Conservation (phyloP, 2,113 vertebrate genomes). For the Phaethon lepturus region DNA sequence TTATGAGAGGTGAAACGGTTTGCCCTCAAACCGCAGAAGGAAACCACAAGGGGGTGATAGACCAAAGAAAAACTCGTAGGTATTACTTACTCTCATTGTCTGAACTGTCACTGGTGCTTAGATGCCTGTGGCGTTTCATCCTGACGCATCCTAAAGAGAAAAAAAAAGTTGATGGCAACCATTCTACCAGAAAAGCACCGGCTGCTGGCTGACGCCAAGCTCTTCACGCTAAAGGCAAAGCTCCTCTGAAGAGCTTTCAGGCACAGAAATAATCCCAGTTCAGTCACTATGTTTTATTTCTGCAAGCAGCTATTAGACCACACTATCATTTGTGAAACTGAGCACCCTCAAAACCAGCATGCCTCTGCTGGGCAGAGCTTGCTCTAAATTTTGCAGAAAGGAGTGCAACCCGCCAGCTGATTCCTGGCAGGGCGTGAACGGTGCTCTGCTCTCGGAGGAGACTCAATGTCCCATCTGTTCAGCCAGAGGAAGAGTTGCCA, state of each 20-base stretch:
- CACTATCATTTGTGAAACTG: neutral
- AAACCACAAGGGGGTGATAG: conserved; percentile 64
- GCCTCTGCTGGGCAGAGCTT: neutral
- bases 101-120: conserved; percentile 97
- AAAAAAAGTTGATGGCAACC: conserved; percentile 50
- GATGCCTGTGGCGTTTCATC: conserved; percentile 95
- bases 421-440: neutral
- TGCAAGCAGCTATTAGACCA: neutral
- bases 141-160: conserved; percentile 87
- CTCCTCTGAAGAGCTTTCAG: conserved; percentile 34
- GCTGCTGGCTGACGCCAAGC: neutral
- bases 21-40: conserved; percentile 58
- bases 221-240: neutral
- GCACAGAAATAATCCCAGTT: neutral
- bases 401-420: neutral
- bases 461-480: conserved; percentile 56
- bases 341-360: neutral
- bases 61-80: conserved; percentile 46
- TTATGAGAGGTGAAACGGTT: conserved; percentile 16
- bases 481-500: conserved; percentile 55
- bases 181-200: conserved; percentile 21
- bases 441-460: neutral
- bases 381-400: neutral
- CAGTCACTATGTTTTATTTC: neutral
- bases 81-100: conserved; percentile 95